Conservation (phyloP, 1,140 invertebrate genomes). For the Drosophila sulfurigaster region DNA sequence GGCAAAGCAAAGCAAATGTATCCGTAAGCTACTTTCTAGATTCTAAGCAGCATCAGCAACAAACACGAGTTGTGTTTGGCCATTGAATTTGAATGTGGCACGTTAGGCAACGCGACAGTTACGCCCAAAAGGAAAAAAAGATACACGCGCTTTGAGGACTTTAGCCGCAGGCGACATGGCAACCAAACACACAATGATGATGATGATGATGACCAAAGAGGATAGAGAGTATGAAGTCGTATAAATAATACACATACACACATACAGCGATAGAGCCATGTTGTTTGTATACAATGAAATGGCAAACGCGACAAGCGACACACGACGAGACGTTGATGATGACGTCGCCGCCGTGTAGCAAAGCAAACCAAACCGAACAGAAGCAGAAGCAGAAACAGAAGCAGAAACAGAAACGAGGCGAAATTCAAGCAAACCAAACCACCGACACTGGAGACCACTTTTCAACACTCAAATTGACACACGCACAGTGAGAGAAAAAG, state of each 20-base stretch:
- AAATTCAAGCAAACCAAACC: slow-evolving; percentile 64
- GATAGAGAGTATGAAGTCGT: slow-evolving; percentile 1
- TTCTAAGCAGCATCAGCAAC: slow-evolving; percentile 45
- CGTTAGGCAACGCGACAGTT: slow-evolving; percentile 17
- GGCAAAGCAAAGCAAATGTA: slow-evolving; percentile 42
- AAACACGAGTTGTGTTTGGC: slow-evolving; percentile 31
- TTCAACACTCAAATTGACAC: slow-evolving; percentile 81
- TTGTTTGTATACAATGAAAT: slow-evolving; percentile 68
- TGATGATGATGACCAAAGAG: slow-evolving; percentile 22
- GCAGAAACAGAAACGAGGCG: slow-evolving; percentile 36
- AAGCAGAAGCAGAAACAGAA: neutral
- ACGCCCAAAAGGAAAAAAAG: slow-evolving; percentile 21
- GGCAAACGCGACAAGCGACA: slow-evolving; percentile 60
- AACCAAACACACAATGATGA: slow-evolving; percentile 27
- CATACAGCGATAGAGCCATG: slow-evolving; percentile 32
- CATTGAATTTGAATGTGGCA: slow-evolving; percentile 69
- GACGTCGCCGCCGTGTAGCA: slow-evolving; percentile 32
- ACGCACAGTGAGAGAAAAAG: slow-evolving; percentile 42
- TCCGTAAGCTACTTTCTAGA: slow-evolving; percentile 39
- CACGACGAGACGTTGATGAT: slow-evolving; percentile 43
- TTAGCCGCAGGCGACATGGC: slow-evolving; percentile 2
- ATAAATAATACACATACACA: slow-evolving; percentile 68
- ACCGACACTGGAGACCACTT: slow-evolving; percentile 79
- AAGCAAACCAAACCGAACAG: slow-evolving; percentile 34
- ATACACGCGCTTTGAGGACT: slow-evolving; percentile 1